Evolutionary conservation across 2,113 vertebrate species (phyloP), one percentile per base, ranked within the genome.

Genomic region (Neofelis nebulosa): DNA sequence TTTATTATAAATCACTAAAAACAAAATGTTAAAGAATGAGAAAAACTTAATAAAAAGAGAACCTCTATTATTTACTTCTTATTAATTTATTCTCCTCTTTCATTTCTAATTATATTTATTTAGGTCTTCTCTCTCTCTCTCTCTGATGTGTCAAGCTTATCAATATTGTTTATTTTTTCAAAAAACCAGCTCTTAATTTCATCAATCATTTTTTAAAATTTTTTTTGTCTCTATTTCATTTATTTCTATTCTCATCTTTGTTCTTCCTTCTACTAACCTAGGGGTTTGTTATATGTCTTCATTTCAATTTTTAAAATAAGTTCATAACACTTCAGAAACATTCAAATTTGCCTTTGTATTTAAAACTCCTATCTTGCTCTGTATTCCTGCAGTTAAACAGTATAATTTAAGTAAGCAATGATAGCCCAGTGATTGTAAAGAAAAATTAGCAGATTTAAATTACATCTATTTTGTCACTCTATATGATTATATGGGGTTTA

Each of bases 41-140:
- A 94, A 79, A 81, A 88, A 63, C 57, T n/a, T 48, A 90, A 89
- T 96, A 90, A 91, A 81, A 65, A 69, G 29, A 83, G n/a, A 91
- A 65, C 25, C 11, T 71, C 50, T 86, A 16, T 68, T 76, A 31
- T 76, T 85, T 68, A 68, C 13, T 87, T 91, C 73, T 61, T 61
- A 52, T 81, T 41, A 92, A 2, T 1, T 76, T 48, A 78, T 4
- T 78, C 27, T 78, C 11, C 74, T 78, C 74, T 48, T 78, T 78
- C 15, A 48, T 78, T 78, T 31, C 74, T 78, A 45, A 48, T 31
- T 78, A 48, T 48, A 31, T 31, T 48, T 48, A 48, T 48, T 78
- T 78, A 48, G 74, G 27, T 78, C 41, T 7, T 29, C 27, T 48
- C 41, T 48, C 27, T 76, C 27, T 16, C 55, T 57, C 55, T 57